phyloP scores from a whole-genome alignment of 2,113 vertebrate species.

The Gymnarchus niloticus region DNA sequence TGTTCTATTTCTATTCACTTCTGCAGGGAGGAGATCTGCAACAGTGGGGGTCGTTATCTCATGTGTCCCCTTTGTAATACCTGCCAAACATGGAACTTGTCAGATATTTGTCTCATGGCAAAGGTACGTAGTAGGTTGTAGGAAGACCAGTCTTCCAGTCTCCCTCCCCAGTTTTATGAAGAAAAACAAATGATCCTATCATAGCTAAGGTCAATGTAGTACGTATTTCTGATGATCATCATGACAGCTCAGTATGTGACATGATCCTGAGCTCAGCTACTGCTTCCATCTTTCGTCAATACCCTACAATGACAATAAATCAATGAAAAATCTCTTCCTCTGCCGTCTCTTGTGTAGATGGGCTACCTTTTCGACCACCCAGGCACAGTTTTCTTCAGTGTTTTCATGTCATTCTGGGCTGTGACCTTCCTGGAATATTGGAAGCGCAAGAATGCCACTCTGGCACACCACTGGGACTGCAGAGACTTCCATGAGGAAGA shows the following conservation, averaged over 20 bases:
- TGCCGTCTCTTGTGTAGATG: slow-evolving; percentile 43
- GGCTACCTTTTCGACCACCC: slow-evolving; percentile 72
- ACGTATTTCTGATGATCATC: background rate
- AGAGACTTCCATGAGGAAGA: slow-evolving; percentile 73
- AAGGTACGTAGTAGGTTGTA: slow-evolving; percentile 51
- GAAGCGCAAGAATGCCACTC: slow-evolving; percentile 68
- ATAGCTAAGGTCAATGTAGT: background rate
- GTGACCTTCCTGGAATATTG: slow-evolving; percentile 71
- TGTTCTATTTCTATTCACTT: background rate
- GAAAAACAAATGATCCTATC: too few species aligned
- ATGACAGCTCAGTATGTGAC: too few species aligned
- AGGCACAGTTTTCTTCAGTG: slow-evolving; percentile 69
- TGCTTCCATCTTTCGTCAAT: background rate
- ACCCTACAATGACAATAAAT: background rate
- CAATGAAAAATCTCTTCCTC: background rate
- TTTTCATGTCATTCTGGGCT: slow-evolving; percentile 76
- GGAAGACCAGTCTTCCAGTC: too few species aligned
- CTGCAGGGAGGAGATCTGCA: slow-evolving; percentile 66
- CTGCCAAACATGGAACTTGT: slow-evolving; percentile 68
- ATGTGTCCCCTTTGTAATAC: slow-evolving; percentile 71
- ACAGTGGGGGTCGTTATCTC: slow-evolving; percentile 54
- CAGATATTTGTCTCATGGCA: slow-evolving; percentile 72
- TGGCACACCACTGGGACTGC: slow-evolving; percentile 73
- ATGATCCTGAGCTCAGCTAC: background rate
- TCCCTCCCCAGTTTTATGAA: too few species aligned